Percentiles rank a stretch among this genome's conserved stretches.
phyloP scores from a whole-genome alignment of 1,140 invertebrate species.

The Wasmannia auropunctata region DNA sequence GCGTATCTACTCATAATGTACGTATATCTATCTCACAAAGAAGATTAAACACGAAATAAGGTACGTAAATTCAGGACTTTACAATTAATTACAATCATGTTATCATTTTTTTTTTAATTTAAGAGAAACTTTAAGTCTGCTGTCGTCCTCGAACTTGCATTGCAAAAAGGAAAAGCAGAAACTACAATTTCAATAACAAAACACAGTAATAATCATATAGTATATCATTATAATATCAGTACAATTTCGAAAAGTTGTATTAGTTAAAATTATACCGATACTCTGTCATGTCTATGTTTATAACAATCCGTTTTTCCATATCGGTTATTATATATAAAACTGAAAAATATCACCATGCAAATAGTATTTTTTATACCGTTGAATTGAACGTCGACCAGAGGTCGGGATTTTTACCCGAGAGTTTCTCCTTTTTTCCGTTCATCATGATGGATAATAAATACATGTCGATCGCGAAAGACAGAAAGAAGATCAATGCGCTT shows the following conservation, averaged over 20 bases:
- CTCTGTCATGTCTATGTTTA: not conserved
- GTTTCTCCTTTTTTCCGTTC: constrained; percentile 43
- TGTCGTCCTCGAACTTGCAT: not conserved
- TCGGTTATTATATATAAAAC: not conserved
- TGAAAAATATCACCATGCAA: not conserved
- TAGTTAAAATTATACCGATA: not conserved
- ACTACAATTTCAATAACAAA: not conserved
- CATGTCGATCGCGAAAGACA: not conserved
- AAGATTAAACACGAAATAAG: not conserved
- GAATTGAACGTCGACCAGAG: constrained; percentile 56
- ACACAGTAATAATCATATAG: not conserved
- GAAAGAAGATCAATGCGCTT: not conserved
- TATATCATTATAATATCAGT: not conserved
- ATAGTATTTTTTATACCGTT: not conserved
- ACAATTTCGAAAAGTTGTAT: not conserved
- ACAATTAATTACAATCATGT: not conserved
- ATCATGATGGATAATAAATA: not conserved
- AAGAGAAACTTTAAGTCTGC: not conserved
- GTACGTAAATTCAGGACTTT: not conserved
- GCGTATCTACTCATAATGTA: not conserved
- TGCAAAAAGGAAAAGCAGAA: not conserved
- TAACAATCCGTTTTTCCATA: not conserved
- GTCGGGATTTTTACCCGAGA: constrained; percentile 51
- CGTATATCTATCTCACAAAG: not conserved
- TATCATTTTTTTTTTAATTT: not conserved